Conservation (phyloP, 2,888 invertebrate species). For the Drosophila recens region DNA sequence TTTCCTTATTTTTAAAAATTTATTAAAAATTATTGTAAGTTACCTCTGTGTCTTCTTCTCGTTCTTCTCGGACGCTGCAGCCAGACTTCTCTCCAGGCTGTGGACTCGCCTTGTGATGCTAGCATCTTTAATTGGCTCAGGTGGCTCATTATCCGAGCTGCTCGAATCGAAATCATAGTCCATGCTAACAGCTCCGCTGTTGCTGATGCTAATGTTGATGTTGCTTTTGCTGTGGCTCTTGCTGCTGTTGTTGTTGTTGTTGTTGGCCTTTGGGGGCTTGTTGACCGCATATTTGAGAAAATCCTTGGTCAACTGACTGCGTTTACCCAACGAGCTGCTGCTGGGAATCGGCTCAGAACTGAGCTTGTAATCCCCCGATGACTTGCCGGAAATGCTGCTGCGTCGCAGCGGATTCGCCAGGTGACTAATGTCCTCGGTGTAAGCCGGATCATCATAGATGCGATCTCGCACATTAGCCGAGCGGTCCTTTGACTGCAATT, state of each 20-base stretch:
- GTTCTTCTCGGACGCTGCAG: constrained; percentile 52
- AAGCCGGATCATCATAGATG: constrained; percentile 85
- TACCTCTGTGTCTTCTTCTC: constrained; percentile 57
- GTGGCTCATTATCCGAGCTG: constrained; percentile 80
- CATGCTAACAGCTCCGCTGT: constrained; percentile 7
- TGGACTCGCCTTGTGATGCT: constrained; percentile 77
- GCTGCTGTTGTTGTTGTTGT: constrained; percentile 4
- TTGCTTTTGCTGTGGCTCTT: neutral
- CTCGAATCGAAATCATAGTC: constrained; percentile 72
- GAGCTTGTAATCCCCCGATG: constrained; percentile 44
- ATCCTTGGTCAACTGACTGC: constrained; percentile 79
- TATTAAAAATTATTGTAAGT: neutral
- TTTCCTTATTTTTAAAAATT: too few species aligned
- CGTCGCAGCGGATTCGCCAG: constrained; percentile 84
- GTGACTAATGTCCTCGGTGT: constrained; percentile 85
- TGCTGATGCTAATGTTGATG: neutral
- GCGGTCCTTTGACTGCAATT: constrained; percentile 82
- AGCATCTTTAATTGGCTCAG: constrained; percentile 54
- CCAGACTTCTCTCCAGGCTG: constrained; percentile 80
- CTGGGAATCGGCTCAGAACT: constrained; percentile 41
- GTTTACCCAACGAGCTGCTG: constrained; percentile 76
- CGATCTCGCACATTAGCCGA: constrained; percentile 84
- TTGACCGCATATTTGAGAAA: constrained; percentile 74
- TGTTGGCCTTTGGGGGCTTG: constrained; percentile 61
- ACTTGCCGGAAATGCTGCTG: constrained; percentile 62